Base-by-base conservation (phyloP, 2,113 vertebrate species). In the Aptenodytes patagonicus region DNA sequence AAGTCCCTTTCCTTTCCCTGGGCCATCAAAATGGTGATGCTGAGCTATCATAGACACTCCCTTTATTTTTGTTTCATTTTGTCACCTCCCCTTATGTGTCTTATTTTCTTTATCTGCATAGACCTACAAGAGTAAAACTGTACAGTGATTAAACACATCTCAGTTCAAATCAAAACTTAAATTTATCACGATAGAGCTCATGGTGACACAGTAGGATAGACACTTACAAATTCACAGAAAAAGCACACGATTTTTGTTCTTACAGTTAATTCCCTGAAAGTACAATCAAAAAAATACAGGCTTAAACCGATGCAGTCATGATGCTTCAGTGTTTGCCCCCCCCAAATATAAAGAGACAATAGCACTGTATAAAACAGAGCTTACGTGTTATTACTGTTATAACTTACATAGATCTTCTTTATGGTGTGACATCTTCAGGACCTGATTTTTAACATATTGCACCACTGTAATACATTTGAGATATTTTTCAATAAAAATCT, bases 291-390 rank as follows among this genome's bases (percentile, higher is more conserved):
- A 44, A 83, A 90, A 24, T 4, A 6, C 6, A 84, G 4, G 7
- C 18, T 62, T 54, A 26, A 68, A 78, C 9, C 31, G 31, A 71
- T 0, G 2, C 3, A 81, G 5, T 16, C 3, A 15, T 0, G 0
- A 11, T 10, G 4, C 28, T 76, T 51, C 22, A 76, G 13, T 13
- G 10, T n/a, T 86, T 64, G 4, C 2, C 16, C 5, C 5, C 3
- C 17, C 8, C 7, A 47, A 64, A 40, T 2, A 4, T 25, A 26
- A 47, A 73, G 36, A 40, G 25, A 8, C 17, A 7, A 15, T 0
- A 7, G 1, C 4, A 22, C 7, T 38, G 38, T 55, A 25, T 44
- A 52, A 57, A 91, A 36, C 3, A 54, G 7, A 55, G 17, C 46
- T 86, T 70, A 46, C 7, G 20, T 3, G 5, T 66, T 66, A 42